Evolutionary conservation across 2,888 invertebrate genomes (phyloP).

Genomic region (Rhabditophanes sp.): DNA sequence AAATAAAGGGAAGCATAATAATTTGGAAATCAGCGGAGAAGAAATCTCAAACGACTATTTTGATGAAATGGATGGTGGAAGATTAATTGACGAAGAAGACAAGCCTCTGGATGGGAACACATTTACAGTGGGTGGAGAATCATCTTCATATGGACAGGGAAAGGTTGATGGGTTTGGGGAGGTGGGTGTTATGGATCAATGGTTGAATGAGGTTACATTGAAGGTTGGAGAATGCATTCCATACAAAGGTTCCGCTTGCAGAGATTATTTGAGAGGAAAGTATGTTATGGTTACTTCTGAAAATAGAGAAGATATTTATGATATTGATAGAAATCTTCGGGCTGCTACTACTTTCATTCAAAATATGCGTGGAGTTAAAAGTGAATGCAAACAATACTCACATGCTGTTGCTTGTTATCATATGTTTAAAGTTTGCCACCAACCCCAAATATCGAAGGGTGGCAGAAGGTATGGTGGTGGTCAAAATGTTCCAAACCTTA

Average conservation of each 20-base stretch:
- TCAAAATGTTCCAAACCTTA: background rate
- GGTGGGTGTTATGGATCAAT: conserved; percentile 19
- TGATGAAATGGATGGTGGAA: conserved; percentile 22
- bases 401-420: conserved; percentile 43
- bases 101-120: conserved; percentile 26
- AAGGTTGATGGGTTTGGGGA: too few species aligned
- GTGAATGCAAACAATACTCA: conserved; percentile 31
- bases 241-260: conserved; percentile 40
- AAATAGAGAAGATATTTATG: conserved; percentile 40
- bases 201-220: conserved; percentile 36
- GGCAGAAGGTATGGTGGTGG: background rate
- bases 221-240: conserved; percentile 35
- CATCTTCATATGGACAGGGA: conserved; percentile 17
- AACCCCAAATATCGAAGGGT: conserved; percentile 44
- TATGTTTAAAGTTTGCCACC: conserved; percentile 33
- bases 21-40: conserved; percentile 13
- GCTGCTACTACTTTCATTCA: conserved; percentile 42
- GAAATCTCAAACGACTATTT: conserved; percentile 32
- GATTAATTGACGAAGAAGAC: conserved; percentile 21
- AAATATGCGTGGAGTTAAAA: conserved; percentile 25
- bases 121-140: conserved; percentile 30
- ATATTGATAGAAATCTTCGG: conserved; percentile 34
- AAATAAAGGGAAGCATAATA: conserved; percentile 11
- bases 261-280: conserved; percentile 29
- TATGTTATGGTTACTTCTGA: conserved; percentile 37